phyloP scores from a whole-genome alignment of 2,888 invertebrate species.

The Dysmachus trigonus region DNA sequence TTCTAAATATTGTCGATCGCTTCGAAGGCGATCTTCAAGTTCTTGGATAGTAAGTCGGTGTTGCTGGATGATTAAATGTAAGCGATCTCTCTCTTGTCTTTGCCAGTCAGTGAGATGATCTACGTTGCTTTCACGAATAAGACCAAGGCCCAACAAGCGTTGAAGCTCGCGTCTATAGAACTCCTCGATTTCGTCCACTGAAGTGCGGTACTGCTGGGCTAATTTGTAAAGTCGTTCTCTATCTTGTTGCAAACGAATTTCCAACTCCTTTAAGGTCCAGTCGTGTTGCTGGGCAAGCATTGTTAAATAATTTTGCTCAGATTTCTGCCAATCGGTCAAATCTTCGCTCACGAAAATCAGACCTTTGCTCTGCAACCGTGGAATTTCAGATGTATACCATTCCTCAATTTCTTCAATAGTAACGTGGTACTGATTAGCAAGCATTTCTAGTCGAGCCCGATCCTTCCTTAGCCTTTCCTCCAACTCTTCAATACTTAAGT shows the following conservation, averaged over 20 bases:
- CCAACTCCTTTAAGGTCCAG: conserved; percentile 60
- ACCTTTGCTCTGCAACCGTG: conserved; percentile 58
- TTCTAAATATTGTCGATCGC: conserved; percentile 56
- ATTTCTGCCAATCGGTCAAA: conserved; percentile 59
- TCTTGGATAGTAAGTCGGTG: conserved; percentile 59
- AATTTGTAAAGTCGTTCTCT: conserved; percentile 57
- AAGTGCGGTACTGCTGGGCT: conserved; percentile 60
- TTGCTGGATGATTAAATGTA: conserved; percentile 57
- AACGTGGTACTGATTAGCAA: conserved; percentile 60
- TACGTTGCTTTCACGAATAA: conserved; percentile 56
- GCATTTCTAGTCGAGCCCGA: conserved; percentile 57
- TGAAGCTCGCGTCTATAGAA: conserved; percentile 59
- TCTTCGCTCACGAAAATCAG: conserved; percentile 52
- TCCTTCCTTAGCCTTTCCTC: conserved; percentile 57
- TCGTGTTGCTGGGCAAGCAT: conserved; percentile 57
- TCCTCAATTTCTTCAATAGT: conserved; percentile 61
- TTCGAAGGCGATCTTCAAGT: conserved; percentile 57
- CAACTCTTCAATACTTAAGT: conserved; percentile 54
- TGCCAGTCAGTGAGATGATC: conserved; percentile 61
- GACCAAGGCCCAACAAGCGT: conserved; percentile 58
- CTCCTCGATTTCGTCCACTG: conserved; percentile 60
- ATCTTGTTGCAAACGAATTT: conserved; percentile 59
- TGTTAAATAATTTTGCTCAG: conserved; percentile 59
- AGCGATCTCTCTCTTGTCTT: conserved; percentile 57
- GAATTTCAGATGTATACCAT: conserved; percentile 60